Percentiles rank a stretch among this genome's conserved stretches.
phyloP scores from a whole-genome alignment of 2,797 vertebrate species.

The Apodemus agrarius region DNA sequence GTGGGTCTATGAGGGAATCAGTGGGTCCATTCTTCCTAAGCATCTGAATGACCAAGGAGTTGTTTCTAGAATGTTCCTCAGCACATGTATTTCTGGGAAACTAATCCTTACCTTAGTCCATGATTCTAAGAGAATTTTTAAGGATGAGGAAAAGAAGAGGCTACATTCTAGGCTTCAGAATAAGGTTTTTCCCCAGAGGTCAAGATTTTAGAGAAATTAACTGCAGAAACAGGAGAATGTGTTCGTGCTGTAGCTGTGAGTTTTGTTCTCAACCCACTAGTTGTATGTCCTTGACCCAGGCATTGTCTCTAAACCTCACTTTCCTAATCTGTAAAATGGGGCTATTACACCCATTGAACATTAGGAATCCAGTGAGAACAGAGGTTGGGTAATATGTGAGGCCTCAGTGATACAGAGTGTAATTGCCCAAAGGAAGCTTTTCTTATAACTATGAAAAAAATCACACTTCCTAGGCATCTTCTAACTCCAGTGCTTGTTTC shows the following conservation, averaged over 20 bases:
- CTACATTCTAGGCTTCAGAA: background rate
- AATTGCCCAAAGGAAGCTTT: constrained; percentile 42
- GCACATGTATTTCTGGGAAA: background rate
- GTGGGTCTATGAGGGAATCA: background rate
- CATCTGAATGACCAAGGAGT: background rate
- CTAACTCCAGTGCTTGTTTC: constrained; percentile 45
- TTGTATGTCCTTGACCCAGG: background rate
- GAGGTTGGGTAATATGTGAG: background rate
- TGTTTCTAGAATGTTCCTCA: background rate
- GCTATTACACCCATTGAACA: background rate
- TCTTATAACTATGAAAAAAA: background rate
- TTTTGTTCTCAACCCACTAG: background rate
- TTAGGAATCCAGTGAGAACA: background rate
- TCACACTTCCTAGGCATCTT: constrained; percentile 45
- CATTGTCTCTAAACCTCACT: background rate
- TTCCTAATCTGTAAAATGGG: constrained; percentile 27
- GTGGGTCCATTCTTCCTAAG: background rate
- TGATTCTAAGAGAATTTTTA: background rate
- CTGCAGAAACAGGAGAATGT: background rate
- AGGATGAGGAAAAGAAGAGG: background rate
- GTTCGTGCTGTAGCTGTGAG: background rate
- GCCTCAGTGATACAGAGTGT: background rate
- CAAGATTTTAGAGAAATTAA: constrained; percentile 31
- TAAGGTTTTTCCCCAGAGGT: background rate
- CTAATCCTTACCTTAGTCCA: background rate